Percentiles rank a stretch among this genome's conserved stretches.
Conservation (phyloP, 2,113 vertebrate species). For the Noctilio leporinus region DNA sequence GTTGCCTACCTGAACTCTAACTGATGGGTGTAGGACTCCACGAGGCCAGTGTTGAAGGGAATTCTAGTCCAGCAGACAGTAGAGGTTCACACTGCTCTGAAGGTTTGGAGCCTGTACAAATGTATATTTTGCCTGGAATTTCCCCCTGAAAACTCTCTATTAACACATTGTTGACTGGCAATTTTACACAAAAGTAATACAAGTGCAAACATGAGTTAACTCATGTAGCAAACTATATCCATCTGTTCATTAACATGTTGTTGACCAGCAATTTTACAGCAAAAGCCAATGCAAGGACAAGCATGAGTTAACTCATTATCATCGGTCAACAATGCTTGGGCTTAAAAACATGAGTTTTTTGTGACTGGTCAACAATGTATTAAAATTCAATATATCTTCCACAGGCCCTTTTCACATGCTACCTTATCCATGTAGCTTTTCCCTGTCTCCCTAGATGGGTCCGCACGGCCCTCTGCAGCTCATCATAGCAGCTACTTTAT, state of each 20-base stretch:
- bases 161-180: too few species aligned
- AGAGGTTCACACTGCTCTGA: background rate
- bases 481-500: background rate
- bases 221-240: too few species aligned
- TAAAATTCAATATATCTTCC: background rate
- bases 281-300: too few species aligned
- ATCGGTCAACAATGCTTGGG: too few species aligned
- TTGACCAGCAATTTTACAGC: too few species aligned
- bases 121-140: background rate
- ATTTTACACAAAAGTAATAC: too few species aligned
- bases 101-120: background rate
- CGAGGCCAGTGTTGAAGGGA: background rate
- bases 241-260: too few species aligned
- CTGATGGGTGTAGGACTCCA: background rate
- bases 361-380: too few species aligned
- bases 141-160: background rate
- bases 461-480: background rate
- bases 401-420: background rate
- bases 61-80: background rate
- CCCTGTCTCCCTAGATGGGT: too few species aligned
- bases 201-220: too few species aligned
- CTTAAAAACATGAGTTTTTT: too few species aligned
- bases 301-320: too few species aligned
- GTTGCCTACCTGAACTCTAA: background rate
- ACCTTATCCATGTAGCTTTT: background rate